A percentile compares a stretch with the other conserved stretches of the same genome.
These are phyloP conservation scores for Deroptyus accipitrinus DNA, from an alignment of 2,113 vertebrate species.

Conservation along the genomic window DNA sequence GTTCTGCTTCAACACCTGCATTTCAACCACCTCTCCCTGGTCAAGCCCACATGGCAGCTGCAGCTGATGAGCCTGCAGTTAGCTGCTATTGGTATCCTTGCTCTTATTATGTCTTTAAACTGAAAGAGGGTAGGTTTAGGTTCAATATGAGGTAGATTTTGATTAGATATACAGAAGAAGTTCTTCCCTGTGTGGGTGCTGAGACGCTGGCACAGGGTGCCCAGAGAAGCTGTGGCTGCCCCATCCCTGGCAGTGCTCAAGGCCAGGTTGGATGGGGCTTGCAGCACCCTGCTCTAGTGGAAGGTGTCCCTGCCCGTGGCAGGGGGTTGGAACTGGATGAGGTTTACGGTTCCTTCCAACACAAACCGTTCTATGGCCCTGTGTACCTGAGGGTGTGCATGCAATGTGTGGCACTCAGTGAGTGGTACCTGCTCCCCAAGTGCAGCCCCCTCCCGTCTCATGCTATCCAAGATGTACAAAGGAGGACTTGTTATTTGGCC, in stretches of 20 bases:
- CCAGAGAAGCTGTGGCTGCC: neutral
- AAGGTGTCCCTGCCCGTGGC: neutral
- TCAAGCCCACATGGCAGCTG: fast-evolving
- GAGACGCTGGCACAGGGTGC: neutral
- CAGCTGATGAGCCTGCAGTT: neutral
- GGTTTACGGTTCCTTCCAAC: neutral
- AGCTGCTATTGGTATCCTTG: neutral
- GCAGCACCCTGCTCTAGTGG: neutral
- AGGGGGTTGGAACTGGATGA: neutral
- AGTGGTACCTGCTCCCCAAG: neutral
- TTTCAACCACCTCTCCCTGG: neutral
- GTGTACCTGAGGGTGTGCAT: neutral
- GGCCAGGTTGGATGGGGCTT: neutral
- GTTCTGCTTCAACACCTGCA: neutral
- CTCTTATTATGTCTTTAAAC: neutral
- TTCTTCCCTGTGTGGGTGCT: neutral
- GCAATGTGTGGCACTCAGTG: neutral
- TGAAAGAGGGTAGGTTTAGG: neutral
- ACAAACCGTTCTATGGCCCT: neutral
- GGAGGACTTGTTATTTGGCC: neutral
- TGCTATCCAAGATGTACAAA: fast-evolving
- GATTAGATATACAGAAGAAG: neutral
- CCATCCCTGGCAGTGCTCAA: neutral
- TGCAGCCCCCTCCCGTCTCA: neutral
- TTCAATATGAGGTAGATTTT: neutral